Base-by-base conservation (phyloP, 2,888 invertebrate genomes). In the Catocala fraxini region DNA sequence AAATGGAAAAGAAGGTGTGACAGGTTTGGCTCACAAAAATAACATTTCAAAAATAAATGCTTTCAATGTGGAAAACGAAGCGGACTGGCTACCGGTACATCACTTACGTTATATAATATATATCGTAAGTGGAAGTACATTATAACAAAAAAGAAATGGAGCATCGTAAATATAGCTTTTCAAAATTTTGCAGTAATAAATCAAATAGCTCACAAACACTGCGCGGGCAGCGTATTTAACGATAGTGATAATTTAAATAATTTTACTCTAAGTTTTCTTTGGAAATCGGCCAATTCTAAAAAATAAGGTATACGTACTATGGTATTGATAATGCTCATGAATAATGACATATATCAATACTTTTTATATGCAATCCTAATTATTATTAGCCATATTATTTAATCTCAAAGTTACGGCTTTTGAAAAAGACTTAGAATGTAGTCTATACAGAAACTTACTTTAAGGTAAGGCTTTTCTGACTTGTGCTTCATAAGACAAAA, bases 241-340 rank as follows among this genome's bases (percentile, higher is more conserved):
- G 65, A 74, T 70, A 68, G 59, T 67, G 73, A 74, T 73, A 70
- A 79, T 80, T 84, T 79, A 73, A 77, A 79, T 73, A 74, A 73
- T 77, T 73, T 73, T 77, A 75, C 63, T 73, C 63, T 64, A 65
- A 71, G 65, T 79, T 78, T 77, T 43, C 73, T 76, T 79, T 87
- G 87, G 83, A 79, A 34, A 66, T 66, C 52, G 39, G 84, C 86
- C 86, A 87, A 84, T 75, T 70, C 57, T 62, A 69, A 64, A 76
- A 80, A 75, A 71, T 70, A 68, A 71, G 65, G 71, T 74, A 61
- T 71, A 62, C 63, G 25, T 49, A 48, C 33, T 12, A 10, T 4
- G 6, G 13, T 52, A 25, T 25, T 11, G 51, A 42, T n/a, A 41
- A 10, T 6, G 41, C 13, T 52, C 15, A 41, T 25, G 13, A 52